Evolutionary conservation across 2,113 vertebrate genomes (phyloP).

Genomic region (Urocolius indicus): DNA sequence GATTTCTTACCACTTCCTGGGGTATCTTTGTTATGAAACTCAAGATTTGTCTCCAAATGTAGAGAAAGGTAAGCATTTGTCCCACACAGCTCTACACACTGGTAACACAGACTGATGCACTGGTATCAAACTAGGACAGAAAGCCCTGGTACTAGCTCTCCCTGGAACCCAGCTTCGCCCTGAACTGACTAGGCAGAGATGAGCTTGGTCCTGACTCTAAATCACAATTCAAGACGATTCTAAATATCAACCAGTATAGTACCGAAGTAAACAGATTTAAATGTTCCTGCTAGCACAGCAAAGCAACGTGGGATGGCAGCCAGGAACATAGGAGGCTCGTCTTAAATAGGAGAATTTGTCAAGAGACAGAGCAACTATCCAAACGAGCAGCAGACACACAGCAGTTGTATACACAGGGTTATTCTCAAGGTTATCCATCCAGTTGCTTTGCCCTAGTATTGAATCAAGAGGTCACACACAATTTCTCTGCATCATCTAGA

Average conservation of each 20-base stretch:
- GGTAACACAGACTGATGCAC: not conserved
- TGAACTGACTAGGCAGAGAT: not conserved
- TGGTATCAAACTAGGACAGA: not conserved
- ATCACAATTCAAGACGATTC: not conserved
- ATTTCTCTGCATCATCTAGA: not conserved
- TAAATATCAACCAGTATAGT: not conserved
- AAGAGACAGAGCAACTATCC: not conserved
- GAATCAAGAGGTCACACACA: not conserved
- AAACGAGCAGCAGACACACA: not conserved
- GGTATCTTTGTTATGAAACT: not conserved
- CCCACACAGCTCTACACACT: not conserved
- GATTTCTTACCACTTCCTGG: not conserved
- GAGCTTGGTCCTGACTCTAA: not conserved
- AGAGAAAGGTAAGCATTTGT: not conserved
- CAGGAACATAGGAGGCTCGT: not conserved
- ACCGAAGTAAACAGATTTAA: not conserved
- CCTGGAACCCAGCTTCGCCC: not conserved
- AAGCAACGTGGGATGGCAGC: not conserved
- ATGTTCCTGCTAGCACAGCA: not conserved
- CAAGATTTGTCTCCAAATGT: not conserved
- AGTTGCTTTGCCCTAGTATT: not conserved
- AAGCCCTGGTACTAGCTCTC: not conserved
- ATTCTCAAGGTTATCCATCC: not conserved
- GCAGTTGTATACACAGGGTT: not conserved
- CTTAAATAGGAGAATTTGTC: not conserved